These are phyloP conservation scores for Amphipyra tragopoginis DNA, from an alignment of 2,888 invertebrate species.

Conservation along the genomic window DNA sequence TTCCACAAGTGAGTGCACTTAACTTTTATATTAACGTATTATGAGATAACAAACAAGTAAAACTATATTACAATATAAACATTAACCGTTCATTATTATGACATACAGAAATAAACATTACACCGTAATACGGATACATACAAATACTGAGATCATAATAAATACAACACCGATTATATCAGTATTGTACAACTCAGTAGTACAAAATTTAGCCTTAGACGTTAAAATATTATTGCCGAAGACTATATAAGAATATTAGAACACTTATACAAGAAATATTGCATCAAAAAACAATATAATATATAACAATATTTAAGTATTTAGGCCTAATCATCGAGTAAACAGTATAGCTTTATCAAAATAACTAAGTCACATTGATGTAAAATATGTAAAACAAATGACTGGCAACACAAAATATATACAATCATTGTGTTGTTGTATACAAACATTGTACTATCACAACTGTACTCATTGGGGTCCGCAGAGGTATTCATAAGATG, in stretches of 20 bases:
- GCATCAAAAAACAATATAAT: conserved; percentile 46
- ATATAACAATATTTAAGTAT: conserved; percentile 53
- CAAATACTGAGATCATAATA: conserved; percentile 74
- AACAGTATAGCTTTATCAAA: conserved; percentile 54
- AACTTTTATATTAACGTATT: conserved; percentile 30
- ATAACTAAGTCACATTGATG: conserved; percentile 45
- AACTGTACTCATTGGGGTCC: conserved; percentile 54
- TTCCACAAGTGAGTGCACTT: conserved; percentile 44
- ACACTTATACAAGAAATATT: conserved; percentile 51
- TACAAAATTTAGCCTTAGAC: conserved; percentile 62
- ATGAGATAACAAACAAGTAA: conserved; percentile 49
- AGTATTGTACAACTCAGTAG: conserved; percentile 56
- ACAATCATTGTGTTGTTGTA: neutral
- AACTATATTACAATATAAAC: conserved; percentile 39
- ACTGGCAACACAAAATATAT: conserved; percentile 40
- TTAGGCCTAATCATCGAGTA: conserved; percentile 58
- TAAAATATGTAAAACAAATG: conserved; percentile 37
- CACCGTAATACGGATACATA: conserved; percentile 54
- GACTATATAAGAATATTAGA: conserved; percentile 48
- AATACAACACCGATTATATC: conserved; percentile 69
- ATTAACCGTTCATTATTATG: conserved; percentile 46
- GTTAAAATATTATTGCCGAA: conserved; percentile 65
- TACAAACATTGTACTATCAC: conserved; percentile 55
- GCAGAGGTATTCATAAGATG: conserved; percentile 46
- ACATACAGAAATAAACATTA: conserved; percentile 46